These are phyloP conservation scores for Drymodes brunneopygia DNA, from an alignment of 2,113 vertebrate genomes.

Conservation along the genomic window DNA sequence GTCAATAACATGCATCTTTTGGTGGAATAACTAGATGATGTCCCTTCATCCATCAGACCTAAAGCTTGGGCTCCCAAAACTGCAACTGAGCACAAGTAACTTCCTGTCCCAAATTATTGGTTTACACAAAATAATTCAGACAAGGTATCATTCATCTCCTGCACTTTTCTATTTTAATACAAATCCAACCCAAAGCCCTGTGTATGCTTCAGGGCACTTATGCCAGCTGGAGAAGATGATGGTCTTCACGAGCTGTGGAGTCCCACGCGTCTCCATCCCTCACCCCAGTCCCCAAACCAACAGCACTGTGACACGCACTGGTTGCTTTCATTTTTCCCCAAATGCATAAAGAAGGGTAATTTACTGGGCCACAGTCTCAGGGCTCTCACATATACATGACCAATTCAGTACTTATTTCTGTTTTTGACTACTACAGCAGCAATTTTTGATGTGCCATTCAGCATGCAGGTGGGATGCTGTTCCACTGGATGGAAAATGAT, in stretches of 20 bases:
- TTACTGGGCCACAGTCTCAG: neutral
- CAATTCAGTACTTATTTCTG: neutral
- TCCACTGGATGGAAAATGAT: neutral
- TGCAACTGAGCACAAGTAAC: neutral
- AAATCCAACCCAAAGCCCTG: neutral
- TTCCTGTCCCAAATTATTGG: accelerated
- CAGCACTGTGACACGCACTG: accelerated
- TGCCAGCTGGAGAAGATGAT: accelerated
- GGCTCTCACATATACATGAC: neutral
- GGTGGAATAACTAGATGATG: neutral
- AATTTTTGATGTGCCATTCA: neutral
- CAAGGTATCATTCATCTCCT: neutral
- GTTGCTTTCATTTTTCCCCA: neutral
- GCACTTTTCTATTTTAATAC: neutral
- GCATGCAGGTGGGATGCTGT: neutral
- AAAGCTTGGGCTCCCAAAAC: neutral
- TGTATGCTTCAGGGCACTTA: neutral
- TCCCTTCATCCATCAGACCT: neutral
- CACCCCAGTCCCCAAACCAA: neutral
- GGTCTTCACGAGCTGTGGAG: accelerated
- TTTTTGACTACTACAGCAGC: neutral
- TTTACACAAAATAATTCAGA: neutral
- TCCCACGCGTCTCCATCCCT: neutral
- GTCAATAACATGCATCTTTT: neutral
- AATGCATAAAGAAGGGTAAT: neutral